Evolutionary conservation across 2,888 invertebrate species (phyloP), one percentile per base, ranked within the genome.

Genomic region (Netelia fuscicornis): DNA sequence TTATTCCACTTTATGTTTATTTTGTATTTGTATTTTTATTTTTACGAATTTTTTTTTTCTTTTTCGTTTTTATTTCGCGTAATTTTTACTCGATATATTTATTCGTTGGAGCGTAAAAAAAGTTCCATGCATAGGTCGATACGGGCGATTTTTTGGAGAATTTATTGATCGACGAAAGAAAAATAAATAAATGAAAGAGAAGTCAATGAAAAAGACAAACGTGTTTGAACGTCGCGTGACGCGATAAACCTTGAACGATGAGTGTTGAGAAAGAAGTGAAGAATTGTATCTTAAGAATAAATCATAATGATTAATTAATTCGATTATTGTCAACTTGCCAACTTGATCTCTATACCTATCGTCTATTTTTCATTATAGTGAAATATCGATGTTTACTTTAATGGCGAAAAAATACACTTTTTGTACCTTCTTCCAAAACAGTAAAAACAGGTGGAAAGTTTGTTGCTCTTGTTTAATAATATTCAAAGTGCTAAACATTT

Each of bases 231-330:
- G 74, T 71, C 30, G 68, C 62, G 52, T 48, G 76, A 68, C 83
- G 77, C 83, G 77, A 54, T 75, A 74, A 71, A 78, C 71, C 65
- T 56, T 77, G 60, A 70, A 58, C 30, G 30, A 30, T 30, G 30
- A 30, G 5, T 30, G 30, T 30, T 30, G 5, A 72, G 70, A 68
- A 84, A 77, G 86, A 85, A 86, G 52, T 60, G 42, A 62, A 68
- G 37, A 20, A 58, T 77, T 91, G 90, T 91, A 91, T 90, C 87
- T 88, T 92, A 90, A 91, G 86, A 92, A 93, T 92, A 92, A 93
- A 92, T 89, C 86, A 89, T 92, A 92, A 90, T 90, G 89, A 91
- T 89, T 90, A 90, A 90, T 89, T 60, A 70, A 76, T 82, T 58
- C 54, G 60, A 30, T 44, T 80, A 11, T 52, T 48, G 48, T 11